Evolutionary conservation across 2,888 invertebrate genomes (phyloP).

Genomic region (Xanthostigma xanthostigma): DNA sequence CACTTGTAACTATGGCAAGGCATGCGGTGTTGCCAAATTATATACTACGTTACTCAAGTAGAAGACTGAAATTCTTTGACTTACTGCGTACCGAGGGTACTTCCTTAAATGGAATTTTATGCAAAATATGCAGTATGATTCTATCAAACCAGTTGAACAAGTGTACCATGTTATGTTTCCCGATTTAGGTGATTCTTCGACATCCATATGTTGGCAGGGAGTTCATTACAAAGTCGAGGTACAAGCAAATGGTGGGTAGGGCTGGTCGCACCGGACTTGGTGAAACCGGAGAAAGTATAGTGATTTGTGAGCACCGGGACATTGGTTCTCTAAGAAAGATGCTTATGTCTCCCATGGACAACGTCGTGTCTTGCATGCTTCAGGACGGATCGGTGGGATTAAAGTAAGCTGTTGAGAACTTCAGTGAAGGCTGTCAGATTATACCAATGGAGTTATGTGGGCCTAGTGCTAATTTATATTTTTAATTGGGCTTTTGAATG

Average conservation of each 20-base stretch:
- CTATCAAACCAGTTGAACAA: too few relatives aligned
- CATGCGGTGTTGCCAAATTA: too few relatives aligned
- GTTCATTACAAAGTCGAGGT: constrained; percentile 60
- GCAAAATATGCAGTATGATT: too few relatives aligned
- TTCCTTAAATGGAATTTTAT: too few relatives aligned
- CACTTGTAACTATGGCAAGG: too few relatives aligned
- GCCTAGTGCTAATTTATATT: too few relatives aligned
- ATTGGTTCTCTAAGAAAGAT: constrained; percentile 38
- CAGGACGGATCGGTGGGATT: constrained; percentile 36
- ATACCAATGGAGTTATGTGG: not conserved
- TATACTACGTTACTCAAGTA: too few relatives aligned
- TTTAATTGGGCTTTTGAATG: too few relatives aligned
- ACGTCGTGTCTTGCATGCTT: constrained; percentile 43
- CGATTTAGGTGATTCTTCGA: constrained; percentile 52
- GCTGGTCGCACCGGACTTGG: constrained; percentile 86
- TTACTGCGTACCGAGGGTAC: too few relatives aligned
- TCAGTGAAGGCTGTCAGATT: not conserved
- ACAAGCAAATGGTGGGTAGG: constrained; percentile 92
- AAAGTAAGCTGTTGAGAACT: constrained; percentile 18
- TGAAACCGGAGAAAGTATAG: constrained; percentile 70
- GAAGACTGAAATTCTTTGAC: too few relatives aligned
- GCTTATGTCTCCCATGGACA: constrained; percentile 50
- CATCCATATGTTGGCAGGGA: constrained; percentile 67
- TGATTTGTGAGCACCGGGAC: constrained; percentile 55
- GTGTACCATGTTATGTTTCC: not conserved